Evolutionary conservation across 1,140 invertebrate genomes (phyloP).

Genomic region (Ostrea denselamellosa): DNA sequence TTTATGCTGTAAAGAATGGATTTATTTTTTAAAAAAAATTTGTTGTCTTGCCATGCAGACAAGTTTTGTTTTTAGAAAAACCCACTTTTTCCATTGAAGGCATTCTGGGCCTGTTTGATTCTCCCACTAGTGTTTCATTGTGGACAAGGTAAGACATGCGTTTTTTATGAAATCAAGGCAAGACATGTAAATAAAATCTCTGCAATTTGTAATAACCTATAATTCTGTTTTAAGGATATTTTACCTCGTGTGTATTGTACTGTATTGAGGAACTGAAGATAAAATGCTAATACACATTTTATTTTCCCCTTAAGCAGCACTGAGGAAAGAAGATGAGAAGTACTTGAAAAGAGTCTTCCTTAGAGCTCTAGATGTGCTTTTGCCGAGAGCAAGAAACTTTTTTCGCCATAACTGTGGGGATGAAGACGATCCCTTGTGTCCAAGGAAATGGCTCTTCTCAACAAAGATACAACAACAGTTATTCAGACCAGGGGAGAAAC

Average conservation of each 20-base stretch:
- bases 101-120: slow-evolving; percentile 3
- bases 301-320: not conserved
- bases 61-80: too few relatives aligned
- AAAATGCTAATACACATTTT: not conserved
- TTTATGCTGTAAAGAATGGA: too few relatives aligned
- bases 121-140: not conserved
- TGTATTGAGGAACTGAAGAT: not conserved
- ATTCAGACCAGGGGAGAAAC: not conserved
- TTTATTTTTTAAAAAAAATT: too few relatives aligned
- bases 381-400: not conserved
- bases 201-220: too few relatives aligned
- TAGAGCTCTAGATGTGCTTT: not conserved
- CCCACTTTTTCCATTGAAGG: not conserved
- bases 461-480: not conserved
- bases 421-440: not conserved
- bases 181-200: too few relatives aligned
- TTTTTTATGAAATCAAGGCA: not conserved
- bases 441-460: not conserved
- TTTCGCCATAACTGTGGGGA: not conserved
- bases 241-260: not conserved
- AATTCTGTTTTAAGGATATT: too few relatives aligned
- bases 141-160: not conserved
- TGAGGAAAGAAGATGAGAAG: not conserved
- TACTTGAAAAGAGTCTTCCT: not conserved
- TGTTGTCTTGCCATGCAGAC: too few relatives aligned